Conservation (phyloP, 2,888 invertebrate species). For the Beris morrisii region DNA sequence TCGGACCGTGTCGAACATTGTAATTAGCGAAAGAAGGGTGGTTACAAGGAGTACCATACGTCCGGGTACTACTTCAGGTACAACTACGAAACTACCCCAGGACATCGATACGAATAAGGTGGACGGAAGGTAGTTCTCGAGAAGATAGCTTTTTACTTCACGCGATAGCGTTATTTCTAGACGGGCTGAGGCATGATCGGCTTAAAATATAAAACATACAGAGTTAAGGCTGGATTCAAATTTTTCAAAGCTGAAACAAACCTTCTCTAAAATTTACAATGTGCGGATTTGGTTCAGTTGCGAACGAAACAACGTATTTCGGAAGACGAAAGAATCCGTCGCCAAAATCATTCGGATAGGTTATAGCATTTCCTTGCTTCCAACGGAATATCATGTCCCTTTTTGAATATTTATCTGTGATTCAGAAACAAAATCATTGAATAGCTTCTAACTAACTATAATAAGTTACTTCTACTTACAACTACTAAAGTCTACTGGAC, state of each 20-base stretch:
- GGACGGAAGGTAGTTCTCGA: slow-evolving; percentile 67
- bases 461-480: slow-evolving; percentile 57
- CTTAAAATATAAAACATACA: slow-evolving; percentile 49
- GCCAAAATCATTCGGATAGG: slow-evolving; percentile 59
- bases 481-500: slow-evolving; percentile 66
- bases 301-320: slow-evolving; percentile 66
- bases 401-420: slow-evolving; percentile 63
- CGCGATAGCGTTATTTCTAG: slow-evolving; percentile 64
- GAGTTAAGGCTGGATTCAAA: too few species aligned
- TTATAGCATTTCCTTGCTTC: slow-evolving; percentile 61
- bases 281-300: slow-evolving; percentile 63
- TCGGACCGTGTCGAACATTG: slow-evolving; percentile 69
- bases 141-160: slow-evolving; percentile 63
- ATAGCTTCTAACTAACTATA: too few species aligned
- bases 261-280: slow-evolving; percentile 67
- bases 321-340: slow-evolving; percentile 62
- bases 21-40: slow-evolving; percentile 64
- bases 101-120: slow-evolving; percentile 67
- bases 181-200: slow-evolving; percentile 64
- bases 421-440: too few species aligned
- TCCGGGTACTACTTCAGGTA: slow-evolving; percentile 67
- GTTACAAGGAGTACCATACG: slow-evolving; percentile 65
- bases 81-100: slow-evolving; percentile 69
- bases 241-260: slow-evolving; percentile 41
- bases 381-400: slow-evolving; percentile 66